Conservation (phyloP, 2,113 vertebrate species). For the Camelus bactrianus region DNA sequence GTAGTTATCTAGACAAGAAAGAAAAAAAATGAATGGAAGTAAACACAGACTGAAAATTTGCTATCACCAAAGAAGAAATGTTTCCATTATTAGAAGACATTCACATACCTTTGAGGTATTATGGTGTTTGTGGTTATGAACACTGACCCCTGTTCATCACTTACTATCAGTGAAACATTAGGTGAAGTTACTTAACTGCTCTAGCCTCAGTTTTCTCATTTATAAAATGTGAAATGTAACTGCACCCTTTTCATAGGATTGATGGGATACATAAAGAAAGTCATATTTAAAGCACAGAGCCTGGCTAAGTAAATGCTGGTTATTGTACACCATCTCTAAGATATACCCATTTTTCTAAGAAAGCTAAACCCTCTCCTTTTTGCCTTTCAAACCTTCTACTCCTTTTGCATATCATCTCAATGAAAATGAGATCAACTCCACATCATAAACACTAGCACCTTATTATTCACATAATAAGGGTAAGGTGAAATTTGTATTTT, state of each 20-base stretch:
- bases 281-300: neutral
- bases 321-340: neutral
- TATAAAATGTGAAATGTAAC: neutral
- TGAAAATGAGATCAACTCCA: neutral
- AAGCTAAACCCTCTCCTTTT: neutral
- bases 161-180: neutral
- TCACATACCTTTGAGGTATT: neutral
- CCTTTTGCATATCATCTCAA: neutral
- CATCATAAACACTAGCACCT: neutral
- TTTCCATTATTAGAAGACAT: neutral
- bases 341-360: neutral
- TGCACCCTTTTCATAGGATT: neutral
- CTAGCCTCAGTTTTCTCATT: neutral
- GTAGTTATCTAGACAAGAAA: neutral
- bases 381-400: neutral
- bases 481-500: neutral
- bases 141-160: neutral
- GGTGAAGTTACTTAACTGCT: neutral
- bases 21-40: neutral
- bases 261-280: neutral
- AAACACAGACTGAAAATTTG: neutral
- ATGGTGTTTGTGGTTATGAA: accelerated
- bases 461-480: neutral
- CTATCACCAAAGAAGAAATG: neutral
- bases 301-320: neutral